phyloP scores from a whole-genome alignment of 2,797 vertebrate genomes.

The Rhodeus uyekii region DNA sequence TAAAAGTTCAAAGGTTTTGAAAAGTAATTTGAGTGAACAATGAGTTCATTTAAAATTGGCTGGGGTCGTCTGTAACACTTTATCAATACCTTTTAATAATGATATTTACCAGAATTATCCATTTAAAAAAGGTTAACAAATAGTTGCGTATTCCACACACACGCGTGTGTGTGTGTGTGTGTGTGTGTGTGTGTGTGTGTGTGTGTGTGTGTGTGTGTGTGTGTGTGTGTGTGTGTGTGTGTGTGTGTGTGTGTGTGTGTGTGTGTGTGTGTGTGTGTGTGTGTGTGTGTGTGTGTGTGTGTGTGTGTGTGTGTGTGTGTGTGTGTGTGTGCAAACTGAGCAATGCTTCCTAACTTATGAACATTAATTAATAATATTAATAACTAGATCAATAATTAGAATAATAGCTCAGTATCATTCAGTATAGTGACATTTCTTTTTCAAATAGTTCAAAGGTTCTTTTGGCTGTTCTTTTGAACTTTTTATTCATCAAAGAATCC shows the following conservation, averaged over 20 bases:
- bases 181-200: not conserved
- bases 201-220: not conserved
- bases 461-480: not conserved
- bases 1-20: slow-evolving; percentile 28
- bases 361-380: not conserved
- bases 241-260: not conserved
- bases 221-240: not conserved
- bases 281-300: not conserved
- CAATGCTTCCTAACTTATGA: not conserved
- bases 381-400: not conserved
- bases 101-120: not conserved
- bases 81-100: not conserved
- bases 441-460: no score
- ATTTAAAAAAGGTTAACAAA: not conserved
- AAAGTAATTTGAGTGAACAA: slow-evolving; percentile 8
- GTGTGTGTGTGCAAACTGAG: not conserved
- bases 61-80: not conserved
- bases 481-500: not conserved
- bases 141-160: not conserved
- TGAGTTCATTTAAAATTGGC: not conserved
- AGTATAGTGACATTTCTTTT: no score
- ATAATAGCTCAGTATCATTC: no score
- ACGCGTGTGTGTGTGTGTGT: not conserved
- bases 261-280: not conserved
- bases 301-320: not conserved